Evolutionary conservation across 2,113 vertebrate species (phyloP), one percentile per base, ranked within the genome.

Genomic region (Xenopus laevis): DNA sequence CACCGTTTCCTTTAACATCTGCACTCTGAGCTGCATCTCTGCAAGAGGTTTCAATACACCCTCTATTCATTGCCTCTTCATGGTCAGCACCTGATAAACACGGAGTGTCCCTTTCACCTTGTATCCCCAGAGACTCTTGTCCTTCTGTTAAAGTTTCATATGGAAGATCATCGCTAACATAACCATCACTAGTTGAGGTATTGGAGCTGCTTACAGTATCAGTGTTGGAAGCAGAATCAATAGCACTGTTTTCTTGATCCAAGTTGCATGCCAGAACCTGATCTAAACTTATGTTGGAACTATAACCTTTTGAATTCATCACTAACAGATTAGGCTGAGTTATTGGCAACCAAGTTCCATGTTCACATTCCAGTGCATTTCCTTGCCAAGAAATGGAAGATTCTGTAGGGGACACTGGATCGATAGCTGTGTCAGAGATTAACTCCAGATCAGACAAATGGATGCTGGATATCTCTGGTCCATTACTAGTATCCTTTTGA

Each of bases 401-500:
- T 44, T 60, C 70, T 53, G 61, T 9, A 40, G 84, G 70, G 1
- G 80, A 71, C 61, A 73, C 75, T 79, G 70, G 75, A 9, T 52
- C n/a, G 52, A 74, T 73, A 62, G 72, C 58, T 44, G 78, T 68
- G 9, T 87, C n/a, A 47, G 85, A 83, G 1, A 91, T 84, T 78
- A 83, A 65, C 10, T 86, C 86, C 71, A 93, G 89, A 79, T 88
- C 91, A 72, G 88, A 78, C 0, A 93, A 84, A 20, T 82, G 83
- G 46, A 88, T 91, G 52, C 68, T 84, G 17, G 82, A 20, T 9
- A 92, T 87, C 76, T 91, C 78, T 57, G 92, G 84, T 80, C 89
- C 82, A 63, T 86, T 90, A 84, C 86, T 87, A 79, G 82, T 82
- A 40, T 81, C 84, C 11, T 86, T 71, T 75, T 87, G 85, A 72